phyloP scores from a whole-genome alignment of 2,113 vertebrate genomes.

The Toxostoma redivivum region DNA sequence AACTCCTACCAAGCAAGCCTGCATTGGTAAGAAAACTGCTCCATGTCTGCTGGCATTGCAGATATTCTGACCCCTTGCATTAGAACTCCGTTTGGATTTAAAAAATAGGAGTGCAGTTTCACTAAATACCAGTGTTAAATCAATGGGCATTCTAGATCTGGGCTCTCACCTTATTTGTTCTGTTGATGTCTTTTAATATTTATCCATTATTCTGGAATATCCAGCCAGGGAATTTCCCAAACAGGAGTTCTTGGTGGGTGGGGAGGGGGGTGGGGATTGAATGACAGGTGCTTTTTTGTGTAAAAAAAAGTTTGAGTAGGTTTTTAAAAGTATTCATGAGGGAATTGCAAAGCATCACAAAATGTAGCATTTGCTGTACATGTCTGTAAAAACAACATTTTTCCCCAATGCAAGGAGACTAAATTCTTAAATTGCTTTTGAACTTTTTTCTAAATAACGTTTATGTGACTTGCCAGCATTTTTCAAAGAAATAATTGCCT shows the following conservation, averaged over 20 bases:
- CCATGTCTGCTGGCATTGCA: neutral
- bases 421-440: neutral
- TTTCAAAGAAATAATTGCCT: neutral
- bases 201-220: neutral
- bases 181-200: neutral
- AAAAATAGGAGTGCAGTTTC: neutral
- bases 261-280: no score
- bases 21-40: slow-evolving; percentile 68
- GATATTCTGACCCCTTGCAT: neutral
- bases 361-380: neutral
- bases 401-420: neutral
- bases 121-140: neutral
- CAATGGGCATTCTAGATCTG: neutral
- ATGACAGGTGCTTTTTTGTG: neutral
- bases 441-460: neutral
- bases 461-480: neutral
- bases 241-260: neutral
- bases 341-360: neutral
- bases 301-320: neutral
- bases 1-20: slow-evolving; percentile 73
- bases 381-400: neutral
- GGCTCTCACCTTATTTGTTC: neutral
- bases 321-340: neutral
- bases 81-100: neutral
- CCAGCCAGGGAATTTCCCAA: neutral